These are phyloP conservation scores for Lithobates pipiens DNA, from an alignment of 2,797 vertebrate species.

Conservation along the genomic window DNA sequence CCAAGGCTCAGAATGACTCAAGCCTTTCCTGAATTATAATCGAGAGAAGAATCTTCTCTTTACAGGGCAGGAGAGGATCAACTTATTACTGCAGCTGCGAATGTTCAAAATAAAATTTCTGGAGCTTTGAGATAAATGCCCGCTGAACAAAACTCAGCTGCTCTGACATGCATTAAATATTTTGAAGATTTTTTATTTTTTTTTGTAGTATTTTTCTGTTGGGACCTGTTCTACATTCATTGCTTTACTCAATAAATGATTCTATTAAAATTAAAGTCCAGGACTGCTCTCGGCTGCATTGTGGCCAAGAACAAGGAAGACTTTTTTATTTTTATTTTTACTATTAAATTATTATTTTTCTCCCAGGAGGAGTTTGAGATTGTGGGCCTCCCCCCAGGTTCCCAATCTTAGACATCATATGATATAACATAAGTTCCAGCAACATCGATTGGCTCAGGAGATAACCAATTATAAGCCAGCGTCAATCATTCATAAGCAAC, in stretches of 20 bases:
- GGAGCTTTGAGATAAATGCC: background rate
- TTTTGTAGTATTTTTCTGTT: background rate
- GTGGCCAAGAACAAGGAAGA: background rate
- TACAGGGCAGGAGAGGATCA: conserved; percentile 8
- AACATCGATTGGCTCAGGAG: background rate
- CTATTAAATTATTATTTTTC: background rate
- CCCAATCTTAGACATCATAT: background rate
- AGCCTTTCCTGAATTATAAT: background rate
- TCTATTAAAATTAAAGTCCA: background rate
- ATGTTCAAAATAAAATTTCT: background rate
- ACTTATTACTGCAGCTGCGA: background rate
- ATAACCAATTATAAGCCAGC: background rate
- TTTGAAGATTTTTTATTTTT: background rate
- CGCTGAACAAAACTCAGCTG: background rate
- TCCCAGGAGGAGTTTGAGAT: background rate
- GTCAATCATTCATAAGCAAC: background rate
- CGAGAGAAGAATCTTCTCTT: background rate
- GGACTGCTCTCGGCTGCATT: background rate
- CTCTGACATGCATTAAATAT: background rate
- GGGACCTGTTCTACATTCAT: background rate
- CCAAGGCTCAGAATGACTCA: conserved; percentile 23
- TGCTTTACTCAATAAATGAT: background rate
- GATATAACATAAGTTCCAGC: background rate
- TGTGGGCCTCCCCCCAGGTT: background rate
- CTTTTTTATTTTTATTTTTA: background rate